Base-by-base conservation (phyloP, 1,140 invertebrate genomes). In the Drosophila paulistorum region DNA sequence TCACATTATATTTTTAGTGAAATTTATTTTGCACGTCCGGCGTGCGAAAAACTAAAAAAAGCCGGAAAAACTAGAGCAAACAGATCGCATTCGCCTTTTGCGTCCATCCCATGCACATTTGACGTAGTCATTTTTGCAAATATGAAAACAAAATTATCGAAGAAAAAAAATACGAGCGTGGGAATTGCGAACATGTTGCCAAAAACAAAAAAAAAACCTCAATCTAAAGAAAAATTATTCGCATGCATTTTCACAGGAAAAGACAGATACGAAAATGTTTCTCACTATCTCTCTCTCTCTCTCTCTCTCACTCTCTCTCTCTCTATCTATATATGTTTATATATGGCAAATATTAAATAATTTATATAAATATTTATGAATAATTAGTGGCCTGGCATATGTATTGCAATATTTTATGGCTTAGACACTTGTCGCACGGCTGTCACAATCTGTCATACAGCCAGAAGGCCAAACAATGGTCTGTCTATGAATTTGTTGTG, bases 391-490 rank as follows among this genome's bases (percentile, higher is more conserved):
- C 33, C 57, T 71, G 69, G 41, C 54, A 67, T 37, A 11, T 66
- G 54, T 81, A 60, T 65, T 39, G 55, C 26, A 57, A 48, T 45
- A 72, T 76, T 64, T 51, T 51, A 51, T 65, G 59, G 48, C 45
- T 68, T 45, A 68, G 80, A 82, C 83, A 86, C 84, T 80, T 86
- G 83, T 75, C 72, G 83, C 65, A 69, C 84, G 84, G 76, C 83
- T 86, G 83, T 89, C 83, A 89, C 74, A 79, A 83, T 83, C 84
- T 69, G 77, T 86, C 83, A 86, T 80, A 48, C 55, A 45, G 61
- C 48, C 20, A 63, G 83, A 74, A 87, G 84, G 83, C 84, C 83
- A 86, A 86, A 86, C 83, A 86, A 87, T 69, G 68, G 67, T 55
- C 6, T 39, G 65, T 10, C 45, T 62, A 62, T 45, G 39, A 35